Evolutionary conservation across 1,140 invertebrate species (phyloP), one percentile per base, ranked within the genome.

Genomic region (Drosophila dunni): DNA sequence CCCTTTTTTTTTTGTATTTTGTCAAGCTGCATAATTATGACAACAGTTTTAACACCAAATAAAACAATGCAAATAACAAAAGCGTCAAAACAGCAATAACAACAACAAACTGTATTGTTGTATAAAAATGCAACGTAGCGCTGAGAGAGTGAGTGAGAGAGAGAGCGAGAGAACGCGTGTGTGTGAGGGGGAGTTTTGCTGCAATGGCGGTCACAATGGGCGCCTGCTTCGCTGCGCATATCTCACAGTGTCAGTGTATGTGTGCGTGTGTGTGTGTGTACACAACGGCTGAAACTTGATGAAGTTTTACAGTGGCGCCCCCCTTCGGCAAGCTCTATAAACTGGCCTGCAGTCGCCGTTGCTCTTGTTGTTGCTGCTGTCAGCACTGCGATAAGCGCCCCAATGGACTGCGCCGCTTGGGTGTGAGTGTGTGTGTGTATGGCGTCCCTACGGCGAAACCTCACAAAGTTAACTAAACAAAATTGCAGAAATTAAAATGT

Each of bases 401-500:
- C 61, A 51, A 29, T 74, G 75, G 61, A 60, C 54, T 75, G 60
- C 69, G 64, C 24, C 29, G 20, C 11, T 9, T 50, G 20, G 20
- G n/a, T 50, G 20, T 36, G 78, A 51, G 46, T 63, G 34, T 20
- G 62, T 84, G 48, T 69, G 72, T 56, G 63, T 62, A 76, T 80
- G 78, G 78, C 78, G 78, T 78, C 77, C 54, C 57, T 56, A 24
- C 77, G 51, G 46, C 65, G 71, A 61, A 67, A 50, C 38, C 67
- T 48, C 56, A 62, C 77, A 65, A 75, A 79, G 83, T 79, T 88
- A 88, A 88, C 76, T 75, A 88, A 88, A 88, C 84, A 88, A 88
- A 88, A 88, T 88, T 88, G 83, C 83, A 88, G 83, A 88, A 88
- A 83, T 88, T 88, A 83, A 86, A 88, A 83, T 88, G 83, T 83